Evolutionary conservation across 1,140 invertebrate species (phyloP).

Genomic region (Drosophila obscura): DNA sequence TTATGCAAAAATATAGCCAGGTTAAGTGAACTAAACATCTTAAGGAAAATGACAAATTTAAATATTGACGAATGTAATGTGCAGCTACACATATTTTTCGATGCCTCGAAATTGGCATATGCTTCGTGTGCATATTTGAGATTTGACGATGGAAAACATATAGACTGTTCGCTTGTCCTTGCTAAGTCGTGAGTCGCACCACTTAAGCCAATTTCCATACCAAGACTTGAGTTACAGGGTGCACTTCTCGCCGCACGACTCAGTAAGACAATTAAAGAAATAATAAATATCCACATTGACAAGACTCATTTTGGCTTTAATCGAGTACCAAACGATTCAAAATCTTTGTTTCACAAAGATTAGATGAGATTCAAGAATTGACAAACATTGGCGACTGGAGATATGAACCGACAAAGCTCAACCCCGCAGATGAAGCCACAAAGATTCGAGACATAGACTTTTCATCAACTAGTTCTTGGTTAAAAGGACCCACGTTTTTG

Average conservation of each 20-base stretch:
- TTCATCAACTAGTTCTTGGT: background rate
- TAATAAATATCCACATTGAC: too few relatives aligned
- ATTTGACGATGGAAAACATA: background rate
- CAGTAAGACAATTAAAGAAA: too few relatives aligned
- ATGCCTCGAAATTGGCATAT: constrained; percentile 1
- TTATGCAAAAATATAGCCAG: too few relatives aligned
- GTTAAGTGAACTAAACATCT: too few relatives aligned
- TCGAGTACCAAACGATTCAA: too few relatives aligned
- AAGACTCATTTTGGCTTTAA: too few relatives aligned
- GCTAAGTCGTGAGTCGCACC: background rate
- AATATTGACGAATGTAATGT: background rate
- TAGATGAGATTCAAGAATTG: too few relatives aligned
- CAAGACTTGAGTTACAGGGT: background rate
- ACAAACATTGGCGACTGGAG: too few relatives aligned
- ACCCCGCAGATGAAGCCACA: constrained; percentile 67
- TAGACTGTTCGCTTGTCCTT: constrained; percentile 4
- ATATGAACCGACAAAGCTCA: constrained; percentile 21
- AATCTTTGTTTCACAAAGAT: too few relatives aligned
- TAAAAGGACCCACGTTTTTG: background rate
- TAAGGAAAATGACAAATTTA: background rate
- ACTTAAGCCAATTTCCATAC: background rate
- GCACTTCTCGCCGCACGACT: too few relatives aligned
- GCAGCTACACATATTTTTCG: background rate
- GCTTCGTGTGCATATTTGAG: constrained; percentile 1
- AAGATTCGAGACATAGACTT: constrained; percentile 23